phyloP scores from a whole-genome alignment of 2,888 invertebrate species.

The Brachypalpus laphriformis region DNA sequence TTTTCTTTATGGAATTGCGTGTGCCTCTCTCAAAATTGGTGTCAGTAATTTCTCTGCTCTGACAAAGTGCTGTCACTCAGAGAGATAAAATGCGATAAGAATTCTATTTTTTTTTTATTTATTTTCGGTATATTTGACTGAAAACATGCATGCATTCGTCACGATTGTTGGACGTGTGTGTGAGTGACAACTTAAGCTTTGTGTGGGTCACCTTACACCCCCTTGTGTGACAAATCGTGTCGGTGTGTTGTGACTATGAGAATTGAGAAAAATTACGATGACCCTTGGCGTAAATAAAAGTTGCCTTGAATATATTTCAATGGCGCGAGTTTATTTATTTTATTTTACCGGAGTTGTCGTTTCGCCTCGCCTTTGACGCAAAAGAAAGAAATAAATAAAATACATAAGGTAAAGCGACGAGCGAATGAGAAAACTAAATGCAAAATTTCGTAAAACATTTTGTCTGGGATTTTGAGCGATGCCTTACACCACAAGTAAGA shows the following conservation, averaged over 20 bases:
- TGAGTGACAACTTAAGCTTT: not conserved
- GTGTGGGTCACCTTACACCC: not conserved
- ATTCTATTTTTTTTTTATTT: not conserved
- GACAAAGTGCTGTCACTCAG: constrained; percentile 34
- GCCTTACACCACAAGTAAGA: not conserved
- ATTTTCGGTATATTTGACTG: not conserved
- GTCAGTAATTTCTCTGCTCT: constrained; percentile 10
- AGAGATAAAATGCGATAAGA: constrained; percentile 24
- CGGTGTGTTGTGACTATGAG: not conserved
- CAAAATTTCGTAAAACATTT: not conserved
- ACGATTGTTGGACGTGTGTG: not conserved
- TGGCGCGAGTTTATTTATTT: constrained; percentile 44
- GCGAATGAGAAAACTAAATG: too few relatives aligned
- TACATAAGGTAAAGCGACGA: not conserved
- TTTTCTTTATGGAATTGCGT: constrained; percentile 3
- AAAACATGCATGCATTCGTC: constrained; percentile 2
- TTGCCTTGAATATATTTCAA: constrained; percentile 59
- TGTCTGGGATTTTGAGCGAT: not conserved
- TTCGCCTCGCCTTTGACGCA: not conserved
- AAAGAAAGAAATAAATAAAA: constrained; percentile 31
- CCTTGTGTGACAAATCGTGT: not conserved
- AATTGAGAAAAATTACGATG: constrained; percentile 23
- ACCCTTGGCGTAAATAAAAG: constrained; percentile 52
- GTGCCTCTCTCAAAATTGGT: constrained; percentile 4
- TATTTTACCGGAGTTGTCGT: not conserved